Conservation (phyloP, 2,888 invertebrate species). For the Tigriopus californicus region DNA sequence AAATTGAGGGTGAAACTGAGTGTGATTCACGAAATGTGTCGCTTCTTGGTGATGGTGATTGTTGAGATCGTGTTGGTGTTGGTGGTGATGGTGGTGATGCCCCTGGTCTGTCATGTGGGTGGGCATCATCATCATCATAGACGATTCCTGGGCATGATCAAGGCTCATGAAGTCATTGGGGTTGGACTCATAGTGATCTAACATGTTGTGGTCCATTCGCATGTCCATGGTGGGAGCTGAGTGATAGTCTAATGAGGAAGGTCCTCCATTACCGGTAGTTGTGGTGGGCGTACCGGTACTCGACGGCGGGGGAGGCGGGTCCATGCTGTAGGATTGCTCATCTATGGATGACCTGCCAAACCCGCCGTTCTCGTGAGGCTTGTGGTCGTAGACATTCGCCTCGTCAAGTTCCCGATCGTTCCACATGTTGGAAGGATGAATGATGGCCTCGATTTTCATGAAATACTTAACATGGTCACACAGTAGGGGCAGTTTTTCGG, state of each 20-base stretch:
- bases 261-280: background rate
- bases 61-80: background rate
- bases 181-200: background rate
- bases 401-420: slow-evolving; percentile 8
- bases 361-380: background rate
- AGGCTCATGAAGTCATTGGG: background rate
- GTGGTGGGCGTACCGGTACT: background rate
- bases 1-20: background rate
- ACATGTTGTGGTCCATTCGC: background rate
- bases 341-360: background rate
- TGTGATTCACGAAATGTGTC: too few relatives aligned
- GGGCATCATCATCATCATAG: slow-evolving; percentile 6
- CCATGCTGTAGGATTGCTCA: background rate
- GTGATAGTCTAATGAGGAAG: background rate
- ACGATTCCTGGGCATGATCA: background rate
- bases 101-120: background rate
- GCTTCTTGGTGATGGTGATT: background rate
- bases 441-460: too few relatives aligned
- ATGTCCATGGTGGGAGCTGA: background rate
- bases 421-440: slow-evolving; percentile 1
- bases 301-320: background rate
- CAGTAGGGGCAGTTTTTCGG: too few relatives aligned
- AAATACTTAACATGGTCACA: too few relatives aligned
- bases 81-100: background rate
- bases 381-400: background rate